phyloP scores from a whole-genome alignment of 2,797 vertebrate species.

The Sebastes trivittatus region DNA sequence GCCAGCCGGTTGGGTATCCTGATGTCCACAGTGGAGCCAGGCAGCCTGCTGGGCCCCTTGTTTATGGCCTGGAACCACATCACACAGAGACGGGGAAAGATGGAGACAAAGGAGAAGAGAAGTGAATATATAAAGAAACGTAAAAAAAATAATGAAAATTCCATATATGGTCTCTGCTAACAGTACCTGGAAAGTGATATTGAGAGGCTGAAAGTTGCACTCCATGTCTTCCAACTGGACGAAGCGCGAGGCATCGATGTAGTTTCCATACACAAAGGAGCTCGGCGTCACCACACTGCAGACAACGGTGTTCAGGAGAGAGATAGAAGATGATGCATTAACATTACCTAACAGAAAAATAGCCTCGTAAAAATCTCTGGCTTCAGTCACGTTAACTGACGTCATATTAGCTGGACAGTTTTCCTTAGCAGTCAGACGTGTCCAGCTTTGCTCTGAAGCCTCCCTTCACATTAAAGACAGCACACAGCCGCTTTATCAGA shows the following conservation, averaged over 20 bases:
- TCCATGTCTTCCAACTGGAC: conserved; percentile 89
- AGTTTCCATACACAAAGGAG: conserved; percentile 95
- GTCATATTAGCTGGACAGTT: conserved; percentile 9
- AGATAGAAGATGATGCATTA: not conserved
- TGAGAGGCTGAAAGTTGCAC: conserved; percentile 94
- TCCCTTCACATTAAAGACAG: conserved; percentile 56
- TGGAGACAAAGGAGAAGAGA: conserved; percentile 10
- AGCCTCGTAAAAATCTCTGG: not conserved
- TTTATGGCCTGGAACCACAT: conserved; percentile 90
- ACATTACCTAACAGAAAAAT: not conserved
- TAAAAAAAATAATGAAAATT: conserved; percentile 1
- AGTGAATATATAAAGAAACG: conserved; percentile 6
- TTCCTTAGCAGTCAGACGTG: conserved; percentile 33
- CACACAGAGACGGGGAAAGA: conserved; percentile 21
- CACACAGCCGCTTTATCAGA: conserved; percentile 69
- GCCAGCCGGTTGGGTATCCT: conserved; percentile 92
- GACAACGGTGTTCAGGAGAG: not conserved
- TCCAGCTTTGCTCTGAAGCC: conserved; percentile 45
- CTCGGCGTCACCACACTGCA: conserved; percentile 89
- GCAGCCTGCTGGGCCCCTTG: conserved; percentile 94
- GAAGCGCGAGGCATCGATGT: conserved; percentile 88
- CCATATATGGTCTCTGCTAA: not conserved
- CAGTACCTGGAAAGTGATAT: conserved; percentile 94
- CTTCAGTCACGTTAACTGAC: conserved; percentile 4
- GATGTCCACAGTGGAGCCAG: conserved; percentile 90